Conservation (phyloP, 2,797 vertebrate genomes). For the Pelodytes ibericus region DNA sequence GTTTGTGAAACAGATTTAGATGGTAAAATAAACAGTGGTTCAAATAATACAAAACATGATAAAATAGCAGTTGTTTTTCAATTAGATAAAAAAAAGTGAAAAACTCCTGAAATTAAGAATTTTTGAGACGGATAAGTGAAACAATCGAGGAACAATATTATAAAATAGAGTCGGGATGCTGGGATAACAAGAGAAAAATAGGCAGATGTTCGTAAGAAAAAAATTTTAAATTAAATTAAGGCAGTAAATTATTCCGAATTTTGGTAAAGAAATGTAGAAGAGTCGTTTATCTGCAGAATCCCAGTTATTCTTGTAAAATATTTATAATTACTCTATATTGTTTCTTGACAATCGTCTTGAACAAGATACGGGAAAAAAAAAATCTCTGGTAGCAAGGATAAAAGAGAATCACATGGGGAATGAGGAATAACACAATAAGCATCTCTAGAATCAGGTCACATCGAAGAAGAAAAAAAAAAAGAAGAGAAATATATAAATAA, state of each 20-base stretch:
- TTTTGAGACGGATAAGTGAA: background rate
- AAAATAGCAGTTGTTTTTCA: background rate
- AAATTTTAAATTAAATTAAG: background rate
- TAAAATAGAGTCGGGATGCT: slow-evolving; percentile 83
- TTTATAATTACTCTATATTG: slow-evolving; percentile 39
- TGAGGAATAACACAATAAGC: slow-evolving; percentile 17
- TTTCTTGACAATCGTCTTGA: slow-evolving; percentile 14
- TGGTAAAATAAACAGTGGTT: background rate
- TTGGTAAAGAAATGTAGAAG: slow-evolving; percentile 38
- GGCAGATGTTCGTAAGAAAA: background rate
- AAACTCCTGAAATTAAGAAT: slow-evolving; percentile 31
- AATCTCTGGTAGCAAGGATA: no score
- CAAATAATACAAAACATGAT: background rate
- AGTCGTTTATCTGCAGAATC: slow-evolving; percentile 11
- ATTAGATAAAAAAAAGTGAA: background rate
- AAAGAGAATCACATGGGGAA: background rate
- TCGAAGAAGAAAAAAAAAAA: background rate
- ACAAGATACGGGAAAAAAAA: slow-evolving; percentile 4
- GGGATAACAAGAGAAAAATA: no score
- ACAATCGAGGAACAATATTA: slow-evolving; percentile 81
- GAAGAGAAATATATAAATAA: slow-evolving; percentile 16
- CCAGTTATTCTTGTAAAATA: slow-evolving; percentile 34
- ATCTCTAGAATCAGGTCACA: slow-evolving; percentile 23
- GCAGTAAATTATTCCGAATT: slow-evolving; percentile 48
- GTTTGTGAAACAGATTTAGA: background rate